Conservation (phyloP, 2,888 invertebrate species). For the Watsonalla cultraria region DNA sequence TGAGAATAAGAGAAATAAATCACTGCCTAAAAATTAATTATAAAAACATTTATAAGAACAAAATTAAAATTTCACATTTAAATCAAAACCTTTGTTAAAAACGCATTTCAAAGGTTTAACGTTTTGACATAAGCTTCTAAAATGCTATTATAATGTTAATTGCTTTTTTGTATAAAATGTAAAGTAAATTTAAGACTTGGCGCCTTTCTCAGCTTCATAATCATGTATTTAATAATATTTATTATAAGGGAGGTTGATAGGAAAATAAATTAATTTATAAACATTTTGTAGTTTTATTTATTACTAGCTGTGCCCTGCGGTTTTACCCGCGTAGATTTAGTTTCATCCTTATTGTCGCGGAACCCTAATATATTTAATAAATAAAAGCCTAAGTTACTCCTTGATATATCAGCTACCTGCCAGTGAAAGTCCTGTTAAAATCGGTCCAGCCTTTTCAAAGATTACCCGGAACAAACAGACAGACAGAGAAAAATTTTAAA, state of each 20-base stretch:
- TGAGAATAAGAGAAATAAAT: not conserved
- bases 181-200: not conserved
- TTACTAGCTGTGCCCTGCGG: too few relatives aligned
- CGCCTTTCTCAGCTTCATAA: conserved; percentile 4
- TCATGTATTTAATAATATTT: conserved; percentile 3
- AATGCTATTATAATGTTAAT: not conserved
- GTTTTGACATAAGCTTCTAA: not conserved
- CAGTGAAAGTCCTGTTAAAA: too few relatives aligned
- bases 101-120: not conserved
- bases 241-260: conserved; percentile 24
- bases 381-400: too few relatives aligned
- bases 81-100: too few relatives aligned
- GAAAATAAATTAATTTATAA: conserved; percentile 36
- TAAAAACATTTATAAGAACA: not conserved
- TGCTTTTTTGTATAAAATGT: not conserved
- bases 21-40: not conserved
- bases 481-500: too few relatives aligned
- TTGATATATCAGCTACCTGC: too few relatives aligned
- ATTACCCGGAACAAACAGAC: too few relatives aligned
- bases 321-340: too few relatives aligned
- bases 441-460: too few relatives aligned
- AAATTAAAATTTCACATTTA: too few relatives aligned
- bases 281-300: not conserved
- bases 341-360: too few relatives aligned
- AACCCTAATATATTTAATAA: too few relatives aligned